Evolutionary conservation across 2,888 invertebrate species (phyloP).

Genomic region (Melanostoma mellinum): DNA sequence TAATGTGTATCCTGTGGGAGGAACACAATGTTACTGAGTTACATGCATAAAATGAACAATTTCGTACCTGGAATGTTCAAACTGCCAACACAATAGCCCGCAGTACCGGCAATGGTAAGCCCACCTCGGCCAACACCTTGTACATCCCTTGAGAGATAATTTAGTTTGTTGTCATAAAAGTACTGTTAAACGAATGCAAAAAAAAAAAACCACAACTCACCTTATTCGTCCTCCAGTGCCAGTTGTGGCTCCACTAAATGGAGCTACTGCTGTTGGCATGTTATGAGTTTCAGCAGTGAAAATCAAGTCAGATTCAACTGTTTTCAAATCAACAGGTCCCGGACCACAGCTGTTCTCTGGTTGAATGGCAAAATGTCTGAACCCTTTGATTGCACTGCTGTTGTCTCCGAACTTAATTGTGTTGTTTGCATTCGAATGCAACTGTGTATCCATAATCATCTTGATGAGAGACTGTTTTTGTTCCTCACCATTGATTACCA

Average conservation of each 20-base stretch:
- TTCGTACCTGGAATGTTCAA: conserved; percentile 91
- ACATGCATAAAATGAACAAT: neutral
- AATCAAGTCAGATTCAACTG: conserved; percentile 91
- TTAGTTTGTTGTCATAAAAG: neutral
- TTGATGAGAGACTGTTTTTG: conserved; percentile 93
- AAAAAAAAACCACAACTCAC: conserved; percentile 60
- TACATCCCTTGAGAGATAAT: conserved; percentile 87
- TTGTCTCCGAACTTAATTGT: conserved; percentile 99
- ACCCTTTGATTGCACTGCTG: conserved; percentile 96
- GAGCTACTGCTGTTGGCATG: conserved; percentile 98
- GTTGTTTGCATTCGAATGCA: conserved; percentile 93
- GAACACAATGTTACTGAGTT: conserved; percentile 5
- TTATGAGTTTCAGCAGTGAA: conserved; percentile 99
- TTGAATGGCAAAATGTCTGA: conserved; percentile 86
- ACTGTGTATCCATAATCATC: conserved; percentile 96
- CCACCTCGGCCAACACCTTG: conserved; percentile 97
- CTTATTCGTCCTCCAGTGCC: conserved; percentile 96
- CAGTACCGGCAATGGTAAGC: conserved; percentile 96
- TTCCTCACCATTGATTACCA: conserved; percentile 90
- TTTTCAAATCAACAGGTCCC: conserved; percentile 84
- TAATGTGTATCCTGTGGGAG: conserved; percentile 87
- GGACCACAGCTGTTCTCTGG: conserved; percentile 85
- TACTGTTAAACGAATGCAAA: too few relatives aligned
- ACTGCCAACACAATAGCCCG: conserved; percentile 98
- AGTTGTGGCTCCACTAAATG: conserved; percentile 98